These are phyloP conservation scores for Ctenopoma multispine DNA, from an alignment of 2,797 vertebrate species.

Conservation along the genomic window DNA sequence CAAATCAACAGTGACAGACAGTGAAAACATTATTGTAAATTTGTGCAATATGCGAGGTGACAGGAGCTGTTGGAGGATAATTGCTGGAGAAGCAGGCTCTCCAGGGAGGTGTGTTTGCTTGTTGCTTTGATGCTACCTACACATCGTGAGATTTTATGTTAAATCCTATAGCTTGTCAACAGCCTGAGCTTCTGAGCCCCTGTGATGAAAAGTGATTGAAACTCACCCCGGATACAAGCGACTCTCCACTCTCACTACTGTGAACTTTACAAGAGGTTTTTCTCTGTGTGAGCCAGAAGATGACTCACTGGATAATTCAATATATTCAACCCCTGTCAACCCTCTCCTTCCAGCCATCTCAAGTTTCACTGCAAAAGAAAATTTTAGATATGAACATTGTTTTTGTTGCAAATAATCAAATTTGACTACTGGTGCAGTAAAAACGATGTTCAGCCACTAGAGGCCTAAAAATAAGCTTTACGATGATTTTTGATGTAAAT, in stretches of 20 bases:
- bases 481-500: too few relatives aligned
- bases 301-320: slow-evolving; percentile 50
- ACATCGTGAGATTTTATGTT: slow-evolving; percentile 60
- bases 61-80: slow-evolving; percentile 63
- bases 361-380: background rate
- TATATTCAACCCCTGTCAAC: slow-evolving; percentile 36
- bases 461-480: too few relatives aligned
- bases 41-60: slow-evolving; percentile 43
- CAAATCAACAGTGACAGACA: slow-evolving; percentile 51
- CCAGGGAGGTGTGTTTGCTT: slow-evolving; percentile 56
- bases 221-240: slow-evolving; percentile 57
- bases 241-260: slow-evolving; percentile 35
- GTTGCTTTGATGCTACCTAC: slow-evolving; percentile 67
- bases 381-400: background rate
- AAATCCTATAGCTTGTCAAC: slow-evolving; percentile 73
- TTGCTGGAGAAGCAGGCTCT: slow-evolving; percentile 63
- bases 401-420: background rate
- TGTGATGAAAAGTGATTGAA: slow-evolving; percentile 70
- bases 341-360: slow-evolving; percentile 1
- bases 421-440: too few relatives aligned
- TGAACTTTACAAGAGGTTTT: slow-evolving; percentile 62
- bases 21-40: slow-evolving; percentile 57
- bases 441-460: too few relatives aligned
- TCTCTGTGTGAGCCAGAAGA: slow-evolving; percentile 40
- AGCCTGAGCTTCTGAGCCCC: slow-evolving; percentile 55